Evolutionary conservation across 2,888 invertebrate genomes (phyloP).

Genomic region (Ennomos erosarius): DNA sequence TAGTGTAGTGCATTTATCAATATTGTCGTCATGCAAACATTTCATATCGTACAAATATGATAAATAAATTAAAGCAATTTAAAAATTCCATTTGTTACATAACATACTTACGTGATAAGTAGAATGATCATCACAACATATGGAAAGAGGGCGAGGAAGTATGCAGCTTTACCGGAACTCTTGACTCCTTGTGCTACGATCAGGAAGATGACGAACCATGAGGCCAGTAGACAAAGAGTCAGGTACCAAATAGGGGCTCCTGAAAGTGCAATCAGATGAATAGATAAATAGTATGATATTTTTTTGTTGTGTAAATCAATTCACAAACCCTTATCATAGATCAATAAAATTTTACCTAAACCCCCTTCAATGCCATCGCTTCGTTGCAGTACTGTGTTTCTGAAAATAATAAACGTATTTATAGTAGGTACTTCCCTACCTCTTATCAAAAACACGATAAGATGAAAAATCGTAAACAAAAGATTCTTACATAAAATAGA

Average conservation of each 20-base stretch:
- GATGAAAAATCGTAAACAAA: neutral
- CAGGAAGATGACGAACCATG: conserved; percentile 89
- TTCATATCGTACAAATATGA: too few species aligned
- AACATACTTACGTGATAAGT: conserved; percentile 88
- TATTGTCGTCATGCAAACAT: too few species aligned
- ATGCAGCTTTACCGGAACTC: conserved; percentile 93
- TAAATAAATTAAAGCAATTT: too few species aligned
- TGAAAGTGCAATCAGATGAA: conserved; percentile 47
- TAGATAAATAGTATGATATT: too few species aligned
- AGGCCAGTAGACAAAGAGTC: conserved; percentile 86
- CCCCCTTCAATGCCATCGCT: conserved; percentile 72
- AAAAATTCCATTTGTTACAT: conserved; percentile 34
- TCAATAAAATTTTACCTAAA: conserved; percentile 57
- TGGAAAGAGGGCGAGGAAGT: conserved; percentile 95
- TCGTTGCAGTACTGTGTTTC: conserved; percentile 70
- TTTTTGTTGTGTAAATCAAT: too few species aligned
- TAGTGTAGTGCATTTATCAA: too few species aligned
- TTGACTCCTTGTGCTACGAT: conserved; percentile 90
- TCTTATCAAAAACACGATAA: conserved; percentile 2
- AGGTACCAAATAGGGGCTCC: conserved; percentile 89
- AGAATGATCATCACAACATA: conserved; percentile 91
- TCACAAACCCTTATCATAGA: neutral
- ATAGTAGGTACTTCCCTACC: too few species aligned
- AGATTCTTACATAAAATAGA: conserved; percentile 83
- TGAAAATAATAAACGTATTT: conserved; percentile 46